A percentile compares a stretch with the other conserved stretches of the same genome.
These are phyloP conservation scores for Agrilus mali DNA, from an alignment of 2,888 invertebrate species.

Conservation along the genomic window DNA sequence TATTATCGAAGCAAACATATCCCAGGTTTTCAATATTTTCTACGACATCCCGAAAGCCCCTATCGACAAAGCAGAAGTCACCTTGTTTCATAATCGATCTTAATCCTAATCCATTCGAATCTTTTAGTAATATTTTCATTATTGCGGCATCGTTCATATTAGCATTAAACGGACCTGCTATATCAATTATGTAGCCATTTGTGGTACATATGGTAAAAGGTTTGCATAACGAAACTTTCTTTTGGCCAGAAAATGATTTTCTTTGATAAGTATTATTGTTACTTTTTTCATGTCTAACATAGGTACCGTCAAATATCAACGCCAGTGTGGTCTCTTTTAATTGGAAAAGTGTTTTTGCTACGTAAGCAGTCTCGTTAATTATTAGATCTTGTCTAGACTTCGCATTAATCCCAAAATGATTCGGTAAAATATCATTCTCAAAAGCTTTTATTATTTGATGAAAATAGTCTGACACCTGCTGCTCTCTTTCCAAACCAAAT, in stretches of 20 bases:
- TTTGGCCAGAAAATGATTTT: constrained; percentile 12
- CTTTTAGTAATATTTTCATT: no score
- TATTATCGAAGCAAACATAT: no score
- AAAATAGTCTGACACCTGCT: constrained; percentile 1
- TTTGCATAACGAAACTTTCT: constrained; percentile 12
- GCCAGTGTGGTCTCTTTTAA: no score
- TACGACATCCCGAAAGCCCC: no score
- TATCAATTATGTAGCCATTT: constrained; percentile 12
- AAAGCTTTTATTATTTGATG: neutral
- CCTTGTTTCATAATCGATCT: no score
- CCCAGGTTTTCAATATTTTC: no score
- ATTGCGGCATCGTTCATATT: constrained; percentile 13
- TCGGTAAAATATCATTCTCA: constrained; percentile 4
- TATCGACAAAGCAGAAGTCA: no score
- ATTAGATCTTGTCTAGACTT: no score
- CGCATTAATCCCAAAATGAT: no score
- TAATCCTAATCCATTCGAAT: no score
- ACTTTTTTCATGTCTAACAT: constrained; percentile 14
- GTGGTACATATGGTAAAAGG: constrained; percentile 15
- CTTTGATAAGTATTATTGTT: constrained; percentile 12
- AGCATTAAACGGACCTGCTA: constrained; percentile 10
- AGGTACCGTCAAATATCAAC: constrained; percentile 14
- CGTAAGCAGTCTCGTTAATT: no score
- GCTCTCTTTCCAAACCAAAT: constrained; percentile 1
- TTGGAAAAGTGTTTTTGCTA: no score